Conservation (phyloP, 2,888 invertebrate genomes). For the Habroteleia sp. region DNA sequence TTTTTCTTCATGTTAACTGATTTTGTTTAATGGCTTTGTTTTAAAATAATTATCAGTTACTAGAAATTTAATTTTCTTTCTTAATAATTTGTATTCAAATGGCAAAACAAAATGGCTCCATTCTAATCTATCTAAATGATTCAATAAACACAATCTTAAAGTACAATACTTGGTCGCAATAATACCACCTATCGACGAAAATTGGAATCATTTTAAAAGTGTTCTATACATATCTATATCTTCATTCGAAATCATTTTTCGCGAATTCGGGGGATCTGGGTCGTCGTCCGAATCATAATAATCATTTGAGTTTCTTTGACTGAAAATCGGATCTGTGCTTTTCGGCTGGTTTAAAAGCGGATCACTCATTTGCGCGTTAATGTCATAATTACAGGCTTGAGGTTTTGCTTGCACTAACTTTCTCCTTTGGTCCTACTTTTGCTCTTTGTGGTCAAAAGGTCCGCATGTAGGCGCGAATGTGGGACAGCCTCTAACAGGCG, state of each 20-base stretch:
- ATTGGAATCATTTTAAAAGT: too few species aligned
- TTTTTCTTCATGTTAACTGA: conserved; percentile 15
- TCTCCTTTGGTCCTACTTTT: conserved; percentile 56
- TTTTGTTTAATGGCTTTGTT: conserved; percentile 1
- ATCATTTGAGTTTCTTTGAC: conserved; percentile 1
- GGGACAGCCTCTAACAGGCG: conserved; percentile 48
- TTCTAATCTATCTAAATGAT: too few species aligned
- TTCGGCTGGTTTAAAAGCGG: not conserved
- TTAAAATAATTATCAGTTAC: too few species aligned
- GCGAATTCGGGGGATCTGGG: too few species aligned
- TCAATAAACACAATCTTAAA: too few species aligned
- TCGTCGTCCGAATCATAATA: too few species aligned
- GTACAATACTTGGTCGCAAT: too few species aligned
- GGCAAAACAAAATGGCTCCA: too few species aligned
- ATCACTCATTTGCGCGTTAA: conserved; percentile 18
- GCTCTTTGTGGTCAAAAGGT: conserved; percentile 52
- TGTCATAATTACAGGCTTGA: conserved; percentile 46
- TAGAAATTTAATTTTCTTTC: not conserved
- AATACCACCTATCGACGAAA: too few species aligned
- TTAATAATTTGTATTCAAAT: too few species aligned
- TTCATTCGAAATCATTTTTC: too few species aligned
- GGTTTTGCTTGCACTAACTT: conserved; percentile 49
- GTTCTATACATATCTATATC: too few species aligned
- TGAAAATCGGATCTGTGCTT: not conserved
- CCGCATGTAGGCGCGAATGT: conserved; percentile 42